A percentile compares a stretch with the other conserved stretches of the same genome.
These are phyloP conservation scores for Spea hammondii DNA, from an alignment of 2,797 vertebrate genomes.

Conservation along the genomic window DNA sequence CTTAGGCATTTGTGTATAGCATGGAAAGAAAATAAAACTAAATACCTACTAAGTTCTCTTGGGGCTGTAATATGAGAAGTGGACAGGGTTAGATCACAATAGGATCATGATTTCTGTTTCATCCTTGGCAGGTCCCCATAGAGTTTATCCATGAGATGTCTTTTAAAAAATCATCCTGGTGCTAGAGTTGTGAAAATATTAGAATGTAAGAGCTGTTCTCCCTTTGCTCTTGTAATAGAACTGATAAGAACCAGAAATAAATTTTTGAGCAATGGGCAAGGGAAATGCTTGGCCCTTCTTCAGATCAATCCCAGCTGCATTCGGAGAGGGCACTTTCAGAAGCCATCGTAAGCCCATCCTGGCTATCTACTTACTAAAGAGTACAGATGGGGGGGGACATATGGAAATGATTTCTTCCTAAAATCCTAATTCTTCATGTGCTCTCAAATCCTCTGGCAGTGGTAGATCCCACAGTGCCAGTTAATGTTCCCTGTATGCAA, in stretches of 20 bases:
- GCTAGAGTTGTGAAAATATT: neutral
- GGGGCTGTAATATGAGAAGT: conserved; percentile 5
- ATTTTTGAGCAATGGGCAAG: conserved; percentile 1
- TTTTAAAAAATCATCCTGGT: neutral
- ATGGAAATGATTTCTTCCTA: conserved; percentile 16
- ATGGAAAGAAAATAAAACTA: neutral
- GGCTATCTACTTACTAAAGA: neutral
- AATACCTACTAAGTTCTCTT: conserved; percentile 1
- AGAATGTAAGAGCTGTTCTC: conserved; percentile 8
- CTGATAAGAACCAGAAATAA: conserved; percentile 8
- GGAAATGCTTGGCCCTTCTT: neutral
- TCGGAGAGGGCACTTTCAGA: neutral
- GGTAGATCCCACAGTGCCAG: neutral
- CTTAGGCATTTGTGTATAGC: neutral
- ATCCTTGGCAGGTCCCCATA: neutral
- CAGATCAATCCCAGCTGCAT: conserved; percentile 15
- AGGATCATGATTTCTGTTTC: neutral
- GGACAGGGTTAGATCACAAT: conserved; percentile 12
- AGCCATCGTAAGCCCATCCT: conserved; percentile 7
- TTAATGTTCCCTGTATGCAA: neutral
- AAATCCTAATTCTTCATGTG: conserved; percentile 1
- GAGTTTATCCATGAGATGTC: conserved; percentile 12
- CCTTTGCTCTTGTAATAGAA: conserved; percentile 8
- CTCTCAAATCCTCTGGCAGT: neutral
- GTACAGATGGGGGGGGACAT: neutral